A percentile compares a stretch with the other conserved stretches of the same genome.
Conservation (phyloP, 2,113 vertebrate genomes). For the Paradoxurus hermaphroditus region DNA sequence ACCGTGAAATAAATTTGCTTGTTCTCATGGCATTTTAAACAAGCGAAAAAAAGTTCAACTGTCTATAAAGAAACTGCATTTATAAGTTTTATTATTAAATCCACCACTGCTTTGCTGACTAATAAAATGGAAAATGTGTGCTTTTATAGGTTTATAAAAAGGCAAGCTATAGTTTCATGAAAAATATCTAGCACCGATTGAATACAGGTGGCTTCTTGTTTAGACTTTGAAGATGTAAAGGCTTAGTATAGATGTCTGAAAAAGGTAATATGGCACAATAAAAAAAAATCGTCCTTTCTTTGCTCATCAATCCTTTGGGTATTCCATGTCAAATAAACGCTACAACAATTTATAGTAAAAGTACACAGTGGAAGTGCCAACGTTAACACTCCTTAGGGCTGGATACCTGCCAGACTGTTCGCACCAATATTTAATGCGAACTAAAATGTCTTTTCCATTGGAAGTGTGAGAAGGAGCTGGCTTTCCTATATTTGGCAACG, state of each 20-base stretch:
- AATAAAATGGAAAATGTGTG: slow-evolving; percentile 90
- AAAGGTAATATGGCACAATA: slow-evolving; percentile 92
- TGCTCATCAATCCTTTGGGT: slow-evolving; percentile 92
- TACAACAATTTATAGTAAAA: slow-evolving; percentile 94
- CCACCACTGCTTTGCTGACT: slow-evolving; percentile 84
- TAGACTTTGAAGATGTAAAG: slow-evolving; percentile 88
- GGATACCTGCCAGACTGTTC: slow-evolving; percentile 90
- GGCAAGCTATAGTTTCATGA: slow-evolving; percentile 86
- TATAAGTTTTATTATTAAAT: slow-evolving; percentile 85
- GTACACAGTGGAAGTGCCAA: slow-evolving; percentile 95
- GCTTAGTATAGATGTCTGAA: slow-evolving; percentile 93
- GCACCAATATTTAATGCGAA: slow-evolving; percentile 92
- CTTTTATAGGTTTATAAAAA: slow-evolving; percentile 89
- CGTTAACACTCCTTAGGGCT: slow-evolving; percentile 93
- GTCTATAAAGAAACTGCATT: slow-evolving; percentile 83
- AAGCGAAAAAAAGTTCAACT: slow-evolving; percentile 77
- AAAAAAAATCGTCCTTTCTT: slow-evolving; percentile 90
- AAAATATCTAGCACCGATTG: slow-evolving; percentile 89
- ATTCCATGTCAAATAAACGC: slow-evolving; percentile 94
- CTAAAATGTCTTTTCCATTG: slow-evolving; percentile 91
- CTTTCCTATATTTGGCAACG: slow-evolving; percentile 95
- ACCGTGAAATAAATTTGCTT: slow-evolving; percentile 67
- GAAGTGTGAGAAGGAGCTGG: slow-evolving; percentile 88
- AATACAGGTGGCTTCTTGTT: slow-evolving; percentile 90
- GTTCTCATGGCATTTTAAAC: slow-evolving; percentile 76